These are phyloP conservation scores for Dicyrtoma fusca DNA, from an alignment of 2,888 invertebrate species.

Conservation along the genomic window DNA sequence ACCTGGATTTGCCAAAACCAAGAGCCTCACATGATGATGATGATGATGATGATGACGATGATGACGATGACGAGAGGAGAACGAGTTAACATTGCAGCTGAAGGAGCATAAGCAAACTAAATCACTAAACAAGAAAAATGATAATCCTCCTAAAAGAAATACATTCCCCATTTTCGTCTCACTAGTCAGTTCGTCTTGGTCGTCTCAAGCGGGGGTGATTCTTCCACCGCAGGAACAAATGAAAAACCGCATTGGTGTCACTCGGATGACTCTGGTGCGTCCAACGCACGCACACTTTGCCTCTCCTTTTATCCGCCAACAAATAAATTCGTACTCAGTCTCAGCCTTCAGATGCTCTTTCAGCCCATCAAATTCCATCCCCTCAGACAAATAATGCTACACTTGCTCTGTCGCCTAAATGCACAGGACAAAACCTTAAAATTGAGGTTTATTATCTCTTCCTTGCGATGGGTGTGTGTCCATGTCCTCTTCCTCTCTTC, in stretches of 20 bases:
- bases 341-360: constrained; percentile 3
- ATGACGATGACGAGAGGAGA: background rate
- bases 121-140: background rate
- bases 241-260: constrained; percentile 39
- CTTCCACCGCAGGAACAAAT: constrained; percentile 31
- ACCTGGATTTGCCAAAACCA: constrained; percentile 37
- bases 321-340: constrained; percentile 5
- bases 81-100: background rate
- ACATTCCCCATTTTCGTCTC: constrained; percentile 16
- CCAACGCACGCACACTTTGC: constrained; percentile 6
- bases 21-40: constrained; percentile 2
- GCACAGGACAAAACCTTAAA: background rate
- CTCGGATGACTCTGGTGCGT: background rate
- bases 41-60: background rate
- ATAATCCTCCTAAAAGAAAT: background rate
- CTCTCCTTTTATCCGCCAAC: constrained; percentile 4
- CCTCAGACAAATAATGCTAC: background rate
- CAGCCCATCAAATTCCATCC: background rate
- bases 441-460: constrained; percentile 4
- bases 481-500: background rate
- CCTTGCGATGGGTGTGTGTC: background rate
- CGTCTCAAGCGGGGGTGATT: constrained; percentile 27
- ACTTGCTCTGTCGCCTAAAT: background rate
- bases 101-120: background rate
- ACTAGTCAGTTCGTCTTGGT: background rate